These are phyloP conservation scores for Scaptomyza polygonia DNA, from an alignment of 2,888 invertebrate genomes.

Conservation along the genomic window DNA sequence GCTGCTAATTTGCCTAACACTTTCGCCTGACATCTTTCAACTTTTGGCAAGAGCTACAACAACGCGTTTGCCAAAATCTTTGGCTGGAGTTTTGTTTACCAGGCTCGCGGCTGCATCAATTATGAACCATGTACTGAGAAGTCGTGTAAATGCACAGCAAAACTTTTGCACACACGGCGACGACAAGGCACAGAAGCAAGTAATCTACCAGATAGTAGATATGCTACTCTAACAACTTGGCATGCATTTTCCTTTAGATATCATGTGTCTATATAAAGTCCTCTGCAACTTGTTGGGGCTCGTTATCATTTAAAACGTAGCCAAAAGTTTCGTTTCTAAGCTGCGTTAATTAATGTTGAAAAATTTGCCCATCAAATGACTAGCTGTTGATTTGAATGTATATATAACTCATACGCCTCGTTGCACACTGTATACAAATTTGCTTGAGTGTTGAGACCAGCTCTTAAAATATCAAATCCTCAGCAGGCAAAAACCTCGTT, in stretches of 20 bases:
- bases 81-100: conserved; percentile 52
- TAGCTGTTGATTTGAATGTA: conserved; percentile 26
- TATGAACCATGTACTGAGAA: conserved; percentile 63
- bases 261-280: conserved; percentile 44
- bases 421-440: conserved; percentile 10
- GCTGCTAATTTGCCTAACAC: conserved; percentile 74
- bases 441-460: background rate
- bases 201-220: conserved; percentile 9
- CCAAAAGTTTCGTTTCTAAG: conserved; percentile 55
- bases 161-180: conserved; percentile 55
- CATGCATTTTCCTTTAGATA: conserved; percentile 46
- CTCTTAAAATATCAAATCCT: conserved; percentile 41
- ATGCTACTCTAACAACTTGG: conserved; percentile 9
- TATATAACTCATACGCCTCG: conserved; percentile 54
- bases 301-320: conserved; percentile 50
- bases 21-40: conserved; percentile 68
- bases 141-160: conserved; percentile 68
- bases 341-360: conserved; percentile 71
- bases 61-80: conserved; percentile 48
- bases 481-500: conserved; percentile 25
- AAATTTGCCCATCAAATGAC: conserved; percentile 54
- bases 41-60: conserved; percentile 35
- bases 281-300: conserved; percentile 64
- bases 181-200: background rate
- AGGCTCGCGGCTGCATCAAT: conserved; percentile 72